Evolutionary conservation across 2,113 vertebrate species (phyloP).

Genomic region (Chaetodon auriga): DNA sequence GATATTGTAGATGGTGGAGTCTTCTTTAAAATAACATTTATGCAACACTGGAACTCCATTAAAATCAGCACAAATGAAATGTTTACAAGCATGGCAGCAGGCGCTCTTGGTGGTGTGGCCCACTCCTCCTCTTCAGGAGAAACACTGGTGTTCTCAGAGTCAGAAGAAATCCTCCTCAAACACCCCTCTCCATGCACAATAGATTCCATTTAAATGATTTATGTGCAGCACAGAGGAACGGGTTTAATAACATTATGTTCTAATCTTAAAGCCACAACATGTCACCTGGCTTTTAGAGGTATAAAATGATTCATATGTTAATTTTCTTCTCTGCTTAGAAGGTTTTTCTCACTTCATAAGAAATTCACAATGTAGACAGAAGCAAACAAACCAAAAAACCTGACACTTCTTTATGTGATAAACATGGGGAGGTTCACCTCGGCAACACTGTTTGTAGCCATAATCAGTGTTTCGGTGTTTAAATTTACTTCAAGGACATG

Average conservation of each 20-base stretch:
- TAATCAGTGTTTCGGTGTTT: conserved; percentile 45
- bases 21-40: conserved; percentile 40
- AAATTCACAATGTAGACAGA: conserved; percentile 7
- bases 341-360: conserved; percentile 24
- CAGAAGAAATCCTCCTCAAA: conserved; percentile 65
- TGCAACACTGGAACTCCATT: conserved; percentile 39
- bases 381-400: conserved; percentile 11
- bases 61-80: conserved; percentile 60
- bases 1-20: neutral
- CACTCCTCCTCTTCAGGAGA: conserved; percentile 35
- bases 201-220: conserved; percentile 66
- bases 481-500: conserved; percentile 27
- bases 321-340: conserved; percentile 16
- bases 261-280: conserved; percentile 41
- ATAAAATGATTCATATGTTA: conserved; percentile 41
- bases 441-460: neutral
- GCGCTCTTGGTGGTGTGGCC: neutral
- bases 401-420: neutral
- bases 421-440: neutral
- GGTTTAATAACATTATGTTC: conserved; percentile 43
- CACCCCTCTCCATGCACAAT: conserved; percentile 43
- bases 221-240: conserved; percentile 42
- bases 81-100: conserved; percentile 44
- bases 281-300: conserved; percentile 17
- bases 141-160: conserved; percentile 47